These are phyloP conservation scores for Cheilosia vulpina DNA, from an alignment of 2,888 invertebrate species.

Conservation along the genomic window DNA sequence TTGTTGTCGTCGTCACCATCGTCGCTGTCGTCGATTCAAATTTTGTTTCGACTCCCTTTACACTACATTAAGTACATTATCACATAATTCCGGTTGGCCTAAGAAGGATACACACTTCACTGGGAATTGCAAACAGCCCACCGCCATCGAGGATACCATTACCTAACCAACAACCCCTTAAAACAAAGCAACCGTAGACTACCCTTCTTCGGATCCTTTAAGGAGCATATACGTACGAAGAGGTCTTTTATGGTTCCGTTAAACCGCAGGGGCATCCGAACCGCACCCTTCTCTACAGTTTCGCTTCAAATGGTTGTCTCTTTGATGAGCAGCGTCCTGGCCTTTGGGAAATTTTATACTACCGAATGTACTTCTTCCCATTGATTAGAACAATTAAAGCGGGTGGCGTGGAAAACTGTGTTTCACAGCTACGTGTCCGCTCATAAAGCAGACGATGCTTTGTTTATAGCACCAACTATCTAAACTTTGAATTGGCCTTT, in stretches of 20 bases:
- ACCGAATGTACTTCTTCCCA: conserved; percentile 55
- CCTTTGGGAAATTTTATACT: conserved; percentile 44
- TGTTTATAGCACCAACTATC: conserved; percentile 54
- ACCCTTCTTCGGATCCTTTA: conserved; percentile 25
- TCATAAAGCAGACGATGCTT: conserved; percentile 62
- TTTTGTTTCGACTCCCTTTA: conserved; percentile 69
- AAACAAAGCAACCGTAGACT: conserved; percentile 37
- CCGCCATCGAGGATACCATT: conserved; percentile 35
- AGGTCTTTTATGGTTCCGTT: conserved; percentile 63
- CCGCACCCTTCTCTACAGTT: conserved; percentile 36
- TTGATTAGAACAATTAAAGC: conserved; percentile 65
- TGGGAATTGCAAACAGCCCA: conserved; percentile 66
- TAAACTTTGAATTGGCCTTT: conserved; percentile 33
- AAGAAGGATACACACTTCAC: conserved; percentile 74
- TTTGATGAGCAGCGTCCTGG: conserved; percentile 64
- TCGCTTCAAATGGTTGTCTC: conserved; percentile 60
- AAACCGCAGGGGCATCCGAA: conserved; percentile 51
- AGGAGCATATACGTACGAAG: conserved; percentile 20
- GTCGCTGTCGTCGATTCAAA: conserved; percentile 53
- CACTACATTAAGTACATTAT: conserved; percentile 75
- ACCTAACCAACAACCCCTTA: conserved; percentile 26
- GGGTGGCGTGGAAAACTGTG: conserved; percentile 41
- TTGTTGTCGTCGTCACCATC: conserved; percentile 24
- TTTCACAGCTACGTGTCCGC: conserved; percentile 7
- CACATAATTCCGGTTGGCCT: conserved; percentile 75